A percentile compares a stretch with the other conserved stretches of the same genome.
Conservation (phyloP, 2,797 vertebrate species). For the Hypotaenidia okinawae region DNA sequence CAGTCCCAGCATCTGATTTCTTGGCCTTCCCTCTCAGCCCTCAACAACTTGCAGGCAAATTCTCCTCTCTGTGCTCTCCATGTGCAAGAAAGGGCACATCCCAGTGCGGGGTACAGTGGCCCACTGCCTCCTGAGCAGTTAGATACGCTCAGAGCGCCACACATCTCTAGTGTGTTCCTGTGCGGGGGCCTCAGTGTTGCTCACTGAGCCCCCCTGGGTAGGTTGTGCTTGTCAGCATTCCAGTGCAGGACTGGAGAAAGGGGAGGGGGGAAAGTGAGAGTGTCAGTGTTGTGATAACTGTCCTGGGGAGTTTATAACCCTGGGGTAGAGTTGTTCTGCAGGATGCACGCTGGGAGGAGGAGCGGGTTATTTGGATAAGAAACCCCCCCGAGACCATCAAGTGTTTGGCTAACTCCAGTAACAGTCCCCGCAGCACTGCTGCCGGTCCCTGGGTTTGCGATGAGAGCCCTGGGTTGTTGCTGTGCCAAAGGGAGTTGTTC, state of each 20-base stretch:
- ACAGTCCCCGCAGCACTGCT: background rate
- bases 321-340: background rate
- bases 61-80: rapidly evolving
- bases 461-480: background rate
- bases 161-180: rapidly evolving
- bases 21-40: background rate
- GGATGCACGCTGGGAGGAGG: background rate
- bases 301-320: background rate
- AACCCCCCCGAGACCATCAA: background rate
- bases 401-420: background rate
- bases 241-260: rapidly evolving
- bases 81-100: background rate
- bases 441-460: rapidly evolving
- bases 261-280: too few species aligned
- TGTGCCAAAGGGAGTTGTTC: background rate
- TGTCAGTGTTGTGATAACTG: background rate
- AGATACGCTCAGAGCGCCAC: rapidly evolving
- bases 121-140: rapidly evolving
- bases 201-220: rapidly evolving
- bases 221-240: background rate
- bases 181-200: background rate
- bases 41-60: background rate
- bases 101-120: background rate
- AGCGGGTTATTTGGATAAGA: background rate
- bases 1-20: rapidly evolving